These are phyloP conservation scores for Ispidina picta DNA, from an alignment of 2,797 vertebrate species.

Conservation along the genomic window DNA sequence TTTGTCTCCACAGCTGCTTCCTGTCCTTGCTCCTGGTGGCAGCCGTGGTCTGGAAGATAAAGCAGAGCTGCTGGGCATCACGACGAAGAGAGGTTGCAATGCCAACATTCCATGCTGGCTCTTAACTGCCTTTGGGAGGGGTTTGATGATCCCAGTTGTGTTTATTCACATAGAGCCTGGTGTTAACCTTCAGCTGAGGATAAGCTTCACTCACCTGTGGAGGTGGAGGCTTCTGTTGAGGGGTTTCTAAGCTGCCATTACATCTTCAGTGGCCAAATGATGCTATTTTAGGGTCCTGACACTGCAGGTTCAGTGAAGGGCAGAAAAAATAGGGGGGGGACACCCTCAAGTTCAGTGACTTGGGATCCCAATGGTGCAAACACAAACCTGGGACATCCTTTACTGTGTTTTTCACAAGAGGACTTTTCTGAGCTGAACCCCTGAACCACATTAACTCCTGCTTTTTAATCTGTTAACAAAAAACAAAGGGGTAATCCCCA, in stretches of 20 bases:
- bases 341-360: neutral
- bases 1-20: constrained; percentile 87
- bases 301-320: neutral
- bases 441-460: neutral
- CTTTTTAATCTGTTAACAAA: neutral
- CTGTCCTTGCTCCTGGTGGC: constrained; percentile 96
- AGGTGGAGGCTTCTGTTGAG: neutral
- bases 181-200: constrained; percentile 23
- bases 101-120: neutral
- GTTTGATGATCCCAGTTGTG: neutral
- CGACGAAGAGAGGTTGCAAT: constrained; percentile 90
- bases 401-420: neutral
- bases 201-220: neutral
- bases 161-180: neutral
- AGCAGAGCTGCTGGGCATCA: constrained; percentile 98
- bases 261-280: neutral
- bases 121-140: neutral
- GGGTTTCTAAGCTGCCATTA: neutral
- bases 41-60: constrained; percentile 99
- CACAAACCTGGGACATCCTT: neutral
- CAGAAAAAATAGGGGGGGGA: neutral
- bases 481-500: neutral
- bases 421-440: neutral
- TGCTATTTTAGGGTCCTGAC: neutral
- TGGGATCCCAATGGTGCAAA: neutral